phyloP scores from a whole-genome alignment of 1,140 invertebrate genomes.

The Aphelenchoides fujianensis region DNA sequence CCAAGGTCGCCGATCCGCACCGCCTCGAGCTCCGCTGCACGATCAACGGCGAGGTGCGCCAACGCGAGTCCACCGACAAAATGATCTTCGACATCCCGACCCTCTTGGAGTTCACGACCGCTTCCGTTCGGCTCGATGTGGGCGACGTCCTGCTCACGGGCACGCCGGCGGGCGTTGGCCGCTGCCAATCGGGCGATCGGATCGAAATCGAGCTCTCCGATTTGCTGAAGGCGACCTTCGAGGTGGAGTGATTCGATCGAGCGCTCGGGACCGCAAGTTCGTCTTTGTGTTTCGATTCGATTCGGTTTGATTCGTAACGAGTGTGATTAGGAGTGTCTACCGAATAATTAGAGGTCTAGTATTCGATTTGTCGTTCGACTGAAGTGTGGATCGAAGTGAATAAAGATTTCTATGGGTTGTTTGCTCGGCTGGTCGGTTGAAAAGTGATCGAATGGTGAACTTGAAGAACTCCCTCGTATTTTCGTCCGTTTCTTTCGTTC shows the following conservation, averaged over 20 bases:
- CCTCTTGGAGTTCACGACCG: slow-evolving; percentile 70
- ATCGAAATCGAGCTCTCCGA: slow-evolving; percentile 71
- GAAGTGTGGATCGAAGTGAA: too few relatives aligned
- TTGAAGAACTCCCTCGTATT: too few relatives aligned
- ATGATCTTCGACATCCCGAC: slow-evolving; percentile 73
- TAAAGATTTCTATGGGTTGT: too few relatives aligned
- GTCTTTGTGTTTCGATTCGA: too few relatives aligned
- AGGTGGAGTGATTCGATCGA: slow-evolving; percentile 62
- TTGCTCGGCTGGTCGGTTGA: too few relatives aligned
- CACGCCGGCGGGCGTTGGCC: slow-evolving; percentile 73
- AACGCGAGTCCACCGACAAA: slow-evolving; percentile 68
- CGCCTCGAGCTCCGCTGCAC: slow-evolving; percentile 70
- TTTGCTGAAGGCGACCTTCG: slow-evolving; percentile 67
- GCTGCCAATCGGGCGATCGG: slow-evolving; percentile 71
- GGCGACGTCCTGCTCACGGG: slow-evolving; percentile 77
- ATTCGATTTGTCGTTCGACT: too few relatives aligned
- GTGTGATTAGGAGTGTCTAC: too few relatives aligned
- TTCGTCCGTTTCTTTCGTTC: too few relatives aligned
- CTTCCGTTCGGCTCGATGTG: slow-evolving; percentile 71
- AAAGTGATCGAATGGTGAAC: too few relatives aligned
- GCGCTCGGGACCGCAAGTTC: too few relatives aligned
- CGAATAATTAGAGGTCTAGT: too few relatives aligned
- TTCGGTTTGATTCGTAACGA: too few relatives aligned
- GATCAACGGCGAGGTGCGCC: slow-evolving; percentile 55
- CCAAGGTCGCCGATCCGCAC: slow-evolving; percentile 69